Percentiles rank a stretch among this genome's conserved stretches.
Conservation (phyloP, 2,113 vertebrate species). For the Oryzias celebensis region DNA sequence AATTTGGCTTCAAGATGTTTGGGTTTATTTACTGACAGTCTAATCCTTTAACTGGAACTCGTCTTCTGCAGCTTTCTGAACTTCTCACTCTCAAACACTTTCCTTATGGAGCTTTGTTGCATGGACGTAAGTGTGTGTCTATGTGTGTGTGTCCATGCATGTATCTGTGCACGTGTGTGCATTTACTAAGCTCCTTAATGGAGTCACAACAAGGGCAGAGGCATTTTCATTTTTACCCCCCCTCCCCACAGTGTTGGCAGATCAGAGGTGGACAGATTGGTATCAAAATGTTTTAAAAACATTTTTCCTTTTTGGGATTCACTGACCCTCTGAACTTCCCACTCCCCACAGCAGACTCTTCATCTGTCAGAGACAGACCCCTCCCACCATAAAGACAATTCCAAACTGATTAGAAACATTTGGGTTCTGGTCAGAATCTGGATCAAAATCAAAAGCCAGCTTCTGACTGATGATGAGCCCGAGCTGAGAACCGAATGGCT, state of each 20-base stretch:
- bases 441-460: too few species aligned
- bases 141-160: constrained; percentile 3
- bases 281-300: constrained; percentile 8
- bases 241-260: background rate
- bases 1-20: constrained; percentile 54
- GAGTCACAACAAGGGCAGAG: constrained; percentile 64
- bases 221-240: constrained; percentile 33
- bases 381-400: too few species aligned
- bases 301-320: constrained; percentile 42
- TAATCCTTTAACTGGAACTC: constrained; percentile 70
- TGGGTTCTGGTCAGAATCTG: too few species aligned
- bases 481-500: too few species aligned
- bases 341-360: constrained; percentile 31
- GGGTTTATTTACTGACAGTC: constrained; percentile 52
- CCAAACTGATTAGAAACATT: too few species aligned
- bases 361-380: constrained; percentile 38
- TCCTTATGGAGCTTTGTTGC: constrained; percentile 2
- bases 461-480: too few species aligned
- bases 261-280: constrained; percentile 47
- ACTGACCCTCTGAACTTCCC: too few species aligned
- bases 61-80: constrained; percentile 46
- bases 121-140: background rate
- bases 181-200: constrained; percentile 66
- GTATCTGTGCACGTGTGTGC: constrained; percentile 1
- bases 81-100: constrained; percentile 12